A percentile compares a stretch with the other conserved stretches of the same genome.
These are phyloP conservation scores for Dipus sagitta DNA, from an alignment of 2,797 vertebrate species.

Conservation along the genomic window DNA sequence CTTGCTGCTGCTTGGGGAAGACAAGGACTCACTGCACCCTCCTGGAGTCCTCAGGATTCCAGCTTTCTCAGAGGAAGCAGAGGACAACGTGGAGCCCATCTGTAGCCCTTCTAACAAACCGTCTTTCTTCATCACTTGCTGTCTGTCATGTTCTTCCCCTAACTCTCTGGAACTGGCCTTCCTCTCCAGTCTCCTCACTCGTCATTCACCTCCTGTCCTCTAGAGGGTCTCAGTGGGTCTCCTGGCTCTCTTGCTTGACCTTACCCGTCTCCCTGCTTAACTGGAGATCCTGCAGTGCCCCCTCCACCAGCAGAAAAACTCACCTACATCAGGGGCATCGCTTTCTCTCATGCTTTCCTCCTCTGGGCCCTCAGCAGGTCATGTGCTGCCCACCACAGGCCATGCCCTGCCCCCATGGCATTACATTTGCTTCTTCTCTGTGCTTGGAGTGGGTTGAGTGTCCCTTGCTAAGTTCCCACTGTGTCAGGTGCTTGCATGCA, in stretches of 20 bases:
- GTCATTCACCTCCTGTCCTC: not conserved
- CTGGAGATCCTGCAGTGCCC: not conserved
- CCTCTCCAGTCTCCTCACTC: slow-evolving; percentile 23
- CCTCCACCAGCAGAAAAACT: not conserved
- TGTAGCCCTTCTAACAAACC: not conserved
- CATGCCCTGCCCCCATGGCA: fast-evolving
- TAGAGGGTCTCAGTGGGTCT: not conserved
- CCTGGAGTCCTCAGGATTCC: not conserved
- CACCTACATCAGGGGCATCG: too few relatives aligned
- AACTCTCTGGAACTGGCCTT: not conserved
- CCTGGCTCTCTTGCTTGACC: not conserved
- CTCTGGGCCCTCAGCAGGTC: not conserved
- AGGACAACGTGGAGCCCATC: not conserved
- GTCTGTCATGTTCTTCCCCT: not conserved
- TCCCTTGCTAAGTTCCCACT: not conserved
- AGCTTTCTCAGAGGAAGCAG: not conserved
- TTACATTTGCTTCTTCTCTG: not conserved
- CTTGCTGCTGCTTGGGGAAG: not conserved
- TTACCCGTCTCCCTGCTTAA: not conserved
- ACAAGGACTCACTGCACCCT: not conserved
- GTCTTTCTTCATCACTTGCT: not conserved
- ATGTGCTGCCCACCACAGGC: fast-evolving
- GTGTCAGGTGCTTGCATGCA: not conserved
- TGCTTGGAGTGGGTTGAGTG: not conserved
- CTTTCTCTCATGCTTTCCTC: not conserved